These are phyloP conservation scores for Ophiothrix spiculata DNA, from an alignment of 35 echinoderm and acorn worm genomes.

Conservation along the genomic window DNA sequence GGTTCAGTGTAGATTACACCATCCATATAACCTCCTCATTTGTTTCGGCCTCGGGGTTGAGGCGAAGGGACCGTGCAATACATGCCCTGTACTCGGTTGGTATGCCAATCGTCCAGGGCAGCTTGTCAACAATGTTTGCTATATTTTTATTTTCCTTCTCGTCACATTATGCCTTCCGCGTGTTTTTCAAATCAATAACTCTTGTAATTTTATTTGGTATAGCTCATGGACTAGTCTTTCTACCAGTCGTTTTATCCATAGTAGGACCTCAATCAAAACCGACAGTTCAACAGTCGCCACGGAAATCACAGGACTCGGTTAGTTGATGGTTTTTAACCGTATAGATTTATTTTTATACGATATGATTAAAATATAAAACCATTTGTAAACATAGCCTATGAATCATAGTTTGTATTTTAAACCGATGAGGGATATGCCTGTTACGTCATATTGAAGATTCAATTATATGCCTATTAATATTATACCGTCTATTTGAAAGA, in stretches of 20 bases:
- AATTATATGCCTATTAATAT: too few species aligned
- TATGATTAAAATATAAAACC: too few species aligned
- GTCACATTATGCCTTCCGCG: slow-evolving; percentile 38
- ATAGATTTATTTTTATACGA: too few species aligned
- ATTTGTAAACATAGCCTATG: too few species aligned
- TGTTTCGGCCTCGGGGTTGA: background rate
- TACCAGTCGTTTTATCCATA: slow-evolving; percentile 35
- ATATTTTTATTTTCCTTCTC: slow-evolving; percentile 15
- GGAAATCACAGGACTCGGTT: background rate
- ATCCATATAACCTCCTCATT: slow-evolving; percentile 61
- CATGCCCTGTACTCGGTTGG: slow-evolving; percentile 29
- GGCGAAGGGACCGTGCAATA: background rate
- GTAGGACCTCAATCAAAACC: background rate
- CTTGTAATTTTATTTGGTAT: slow-evolving; percentile 45
- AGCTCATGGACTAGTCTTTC: slow-evolving; percentile 41
- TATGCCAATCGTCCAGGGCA: slow-evolving; percentile 57
- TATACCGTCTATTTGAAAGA: too few species aligned
- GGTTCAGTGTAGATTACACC: slow-evolving; percentile 77
- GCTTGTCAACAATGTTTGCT: slow-evolving; percentile 41
- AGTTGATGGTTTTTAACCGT: too few species aligned
- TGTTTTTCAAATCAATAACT: slow-evolving; percentile 54
- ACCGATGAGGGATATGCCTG: too few species aligned
- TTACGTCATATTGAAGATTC: too few species aligned
- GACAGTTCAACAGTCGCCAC: background rate
- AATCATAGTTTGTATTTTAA: too few species aligned